Evolutionary conservation across 2,113 vertebrate species (phyloP).

Genomic region (Epinephelus cyanopodus): DNA sequence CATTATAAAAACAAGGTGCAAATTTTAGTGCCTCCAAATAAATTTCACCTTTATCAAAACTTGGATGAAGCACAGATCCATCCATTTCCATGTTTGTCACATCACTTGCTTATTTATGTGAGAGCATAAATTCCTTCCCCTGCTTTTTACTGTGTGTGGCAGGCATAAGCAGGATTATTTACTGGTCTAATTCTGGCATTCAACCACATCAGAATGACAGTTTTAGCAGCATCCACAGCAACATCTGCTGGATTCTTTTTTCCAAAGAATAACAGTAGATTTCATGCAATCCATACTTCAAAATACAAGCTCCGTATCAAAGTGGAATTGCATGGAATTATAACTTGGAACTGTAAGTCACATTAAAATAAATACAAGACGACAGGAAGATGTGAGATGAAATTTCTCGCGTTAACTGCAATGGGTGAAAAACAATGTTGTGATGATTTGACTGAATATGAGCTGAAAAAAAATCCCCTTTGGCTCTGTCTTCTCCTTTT

Average conservation of each 20-base stretch:
- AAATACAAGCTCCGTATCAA: constrained; percentile 46
- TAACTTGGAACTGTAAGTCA: constrained; percentile 17
- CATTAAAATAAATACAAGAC: constrained; percentile 16
- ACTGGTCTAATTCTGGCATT: constrained; percentile 42
- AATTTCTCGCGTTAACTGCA: neutral
- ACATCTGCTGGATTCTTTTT: constrained; percentile 24
- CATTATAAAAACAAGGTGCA: constrained; percentile 16
- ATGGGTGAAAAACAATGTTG: neutral
- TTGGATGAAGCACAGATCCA: constrained; percentile 20
- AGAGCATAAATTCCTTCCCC: constrained; percentile 34
- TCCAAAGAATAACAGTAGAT: constrained; percentile 12
- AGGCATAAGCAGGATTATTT: constrained; percentile 49
- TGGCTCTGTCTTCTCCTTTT: neutral
- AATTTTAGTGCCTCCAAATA: neutral
- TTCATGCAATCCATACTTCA: constrained; percentile 37
- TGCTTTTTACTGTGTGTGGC: constrained; percentile 42
- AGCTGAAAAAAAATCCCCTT: neutral
- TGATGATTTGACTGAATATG: constrained; percentile 6
- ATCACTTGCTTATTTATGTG: constrained; percentile 45
- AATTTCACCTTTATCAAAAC: neutral
- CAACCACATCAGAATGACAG: constrained; percentile 44
- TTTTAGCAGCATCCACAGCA: constrained; percentile 35
- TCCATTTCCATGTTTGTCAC: constrained; percentile 43
- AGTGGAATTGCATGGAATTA: neutral
- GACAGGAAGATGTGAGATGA: neutral